Percentiles rank a stretch among this genome's conserved stretches.
Evolutionary conservation across 2,888 invertebrate species (phyloP).

Genomic region (Notodonta dromedarius): DNA sequence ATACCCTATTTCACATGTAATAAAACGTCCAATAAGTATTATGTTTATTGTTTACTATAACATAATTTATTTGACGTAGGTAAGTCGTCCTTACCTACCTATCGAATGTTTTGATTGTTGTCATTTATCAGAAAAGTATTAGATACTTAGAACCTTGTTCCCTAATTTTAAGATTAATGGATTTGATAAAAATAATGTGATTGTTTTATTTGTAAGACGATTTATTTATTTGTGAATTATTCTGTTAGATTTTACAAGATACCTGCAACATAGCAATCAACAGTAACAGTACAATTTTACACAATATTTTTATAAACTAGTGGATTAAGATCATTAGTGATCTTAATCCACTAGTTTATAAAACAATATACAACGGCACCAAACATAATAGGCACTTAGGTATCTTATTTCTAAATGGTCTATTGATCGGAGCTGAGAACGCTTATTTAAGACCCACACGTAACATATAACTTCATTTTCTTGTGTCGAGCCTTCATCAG

Average conservation of each 20-base stretch:
- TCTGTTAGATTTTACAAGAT: conserved; percentile 13
- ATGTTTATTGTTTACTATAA: background rate
- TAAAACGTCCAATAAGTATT: background rate
- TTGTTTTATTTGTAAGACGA: conserved; percentile 37
- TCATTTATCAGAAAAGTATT: conserved; percentile 14
- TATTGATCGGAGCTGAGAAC: no score
- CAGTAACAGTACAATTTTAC: background rate
- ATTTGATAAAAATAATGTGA: conserved; percentile 40
- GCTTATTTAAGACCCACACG: no score
- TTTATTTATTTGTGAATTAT: conserved; percentile 38
- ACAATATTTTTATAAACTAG: background rate
- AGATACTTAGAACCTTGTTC: conserved; percentile 21
- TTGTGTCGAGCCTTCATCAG: background rate
- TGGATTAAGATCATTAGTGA: background rate
- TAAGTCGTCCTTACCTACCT: no score
- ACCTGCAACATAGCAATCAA: conserved; percentile 4
- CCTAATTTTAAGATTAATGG: conserved; percentile 33
- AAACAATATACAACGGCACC: background rate
- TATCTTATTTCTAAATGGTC: background rate
- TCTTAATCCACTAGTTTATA: no score
- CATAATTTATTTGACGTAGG: conserved; percentile 2
- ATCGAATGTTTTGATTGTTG: conserved; percentile 11
- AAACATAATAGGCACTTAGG: background rate
- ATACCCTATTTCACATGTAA: background rate
- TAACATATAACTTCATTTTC: background rate